A percentile compares a stretch with the other conserved stretches of the same genome.
phyloP scores from a whole-genome alignment of 2,888 invertebrate species.

The Drosophila nr. perissopoda region DNA sequence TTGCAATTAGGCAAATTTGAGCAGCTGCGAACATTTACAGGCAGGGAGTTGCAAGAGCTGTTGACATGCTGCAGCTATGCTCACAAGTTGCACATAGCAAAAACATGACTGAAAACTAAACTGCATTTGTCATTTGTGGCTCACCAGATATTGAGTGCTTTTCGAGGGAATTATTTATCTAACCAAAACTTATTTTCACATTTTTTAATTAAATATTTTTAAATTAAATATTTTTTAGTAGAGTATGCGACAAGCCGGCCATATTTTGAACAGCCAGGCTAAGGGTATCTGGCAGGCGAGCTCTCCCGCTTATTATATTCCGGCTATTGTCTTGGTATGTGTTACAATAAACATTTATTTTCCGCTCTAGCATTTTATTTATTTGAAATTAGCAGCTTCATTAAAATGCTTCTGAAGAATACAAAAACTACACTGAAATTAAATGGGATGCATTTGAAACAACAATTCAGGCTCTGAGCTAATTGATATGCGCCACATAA shows the following conservation, averaged over 20 bases:
- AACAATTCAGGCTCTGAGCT: constrained; percentile 22
- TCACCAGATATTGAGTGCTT: not conserved
- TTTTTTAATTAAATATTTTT: too few species aligned
- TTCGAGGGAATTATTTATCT: not conserved
- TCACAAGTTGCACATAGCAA: not conserved
- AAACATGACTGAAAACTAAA: not conserved
- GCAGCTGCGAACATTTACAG: constrained; percentile 4
- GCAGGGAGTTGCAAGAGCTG: constrained; percentile 10
- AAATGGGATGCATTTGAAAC: not conserved
- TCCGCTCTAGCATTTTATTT: not conserved
- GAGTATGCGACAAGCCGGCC: too few species aligned
- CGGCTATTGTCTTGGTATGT: not conserved
- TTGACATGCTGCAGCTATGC: not conserved
- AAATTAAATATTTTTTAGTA: too few species aligned
- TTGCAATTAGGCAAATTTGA: constrained; percentile 40
- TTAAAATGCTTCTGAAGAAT: not conserved
- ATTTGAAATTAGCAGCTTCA: not conserved
- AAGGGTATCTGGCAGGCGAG: not conserved
- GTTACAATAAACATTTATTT: not conserved
- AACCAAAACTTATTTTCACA: too few species aligned
- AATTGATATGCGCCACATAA: constrained; percentile 50
- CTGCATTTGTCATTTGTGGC: not conserved
- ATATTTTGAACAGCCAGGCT: not conserved
- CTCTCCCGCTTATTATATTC: not conserved
- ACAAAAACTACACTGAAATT: not conserved